These are phyloP conservation scores for Pelmatolapia mariae DNA, from an alignment of 2,113 vertebrate species.

Conservation along the genomic window DNA sequence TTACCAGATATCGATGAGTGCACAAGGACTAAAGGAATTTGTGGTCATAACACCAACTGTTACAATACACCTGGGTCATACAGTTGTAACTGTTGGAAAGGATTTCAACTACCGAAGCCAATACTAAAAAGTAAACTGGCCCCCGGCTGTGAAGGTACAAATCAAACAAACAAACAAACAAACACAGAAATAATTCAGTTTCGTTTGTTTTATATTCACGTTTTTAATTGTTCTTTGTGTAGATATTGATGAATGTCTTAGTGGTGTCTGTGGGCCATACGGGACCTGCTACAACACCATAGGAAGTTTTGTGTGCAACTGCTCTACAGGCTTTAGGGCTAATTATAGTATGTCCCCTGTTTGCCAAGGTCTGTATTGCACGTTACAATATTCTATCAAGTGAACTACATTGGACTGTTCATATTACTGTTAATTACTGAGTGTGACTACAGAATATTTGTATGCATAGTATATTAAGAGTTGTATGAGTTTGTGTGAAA, in stretches of 20 bases:
- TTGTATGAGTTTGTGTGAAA: background rate
- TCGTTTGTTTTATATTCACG: background rate
- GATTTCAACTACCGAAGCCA: background rate
- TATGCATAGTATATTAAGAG: background rate
- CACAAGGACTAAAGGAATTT: accelerated
- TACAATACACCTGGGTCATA: background rate
- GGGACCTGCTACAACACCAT: constrained; percentile 3
- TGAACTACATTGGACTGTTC: background rate
- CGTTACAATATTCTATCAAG: background rate
- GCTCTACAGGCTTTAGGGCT: background rate
- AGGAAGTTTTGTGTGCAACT: constrained; percentile 23
- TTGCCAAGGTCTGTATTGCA: constrained; percentile 44
- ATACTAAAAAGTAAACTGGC: accelerated
- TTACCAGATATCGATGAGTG: constrained; percentile 53
- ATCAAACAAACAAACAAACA: background rate
- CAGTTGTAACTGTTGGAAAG: constrained; percentile 1
- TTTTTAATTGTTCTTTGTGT: background rate
- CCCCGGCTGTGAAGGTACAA: constrained; percentile 22
- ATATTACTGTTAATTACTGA: background rate
- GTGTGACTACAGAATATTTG: background rate
- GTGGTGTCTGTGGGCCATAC: background rate
- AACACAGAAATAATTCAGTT: background rate
- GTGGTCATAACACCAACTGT: constrained; percentile 8
- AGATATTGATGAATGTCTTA: constrained; percentile 48
- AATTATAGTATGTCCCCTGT: background rate